Base-by-base conservation (phyloP, 2,888 invertebrate genomes). In the Strigamia crassipes region DNA sequence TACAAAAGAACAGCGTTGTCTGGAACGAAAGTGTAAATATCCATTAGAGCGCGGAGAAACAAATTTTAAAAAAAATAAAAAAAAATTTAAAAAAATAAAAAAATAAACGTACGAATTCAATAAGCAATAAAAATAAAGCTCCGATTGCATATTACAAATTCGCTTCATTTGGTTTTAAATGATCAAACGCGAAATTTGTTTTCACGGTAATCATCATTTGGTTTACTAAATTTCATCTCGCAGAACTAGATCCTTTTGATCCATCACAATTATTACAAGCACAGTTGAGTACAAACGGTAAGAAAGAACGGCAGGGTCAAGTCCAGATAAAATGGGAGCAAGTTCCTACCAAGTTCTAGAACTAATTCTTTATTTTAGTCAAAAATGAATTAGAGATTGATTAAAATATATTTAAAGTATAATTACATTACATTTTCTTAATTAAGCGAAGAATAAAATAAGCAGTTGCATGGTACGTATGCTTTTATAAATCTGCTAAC, bases 281-380 rank as follows among this genome's bases (percentile, higher is more conserved):
- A 27, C 27, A 66, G 66, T 66, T 66, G 31, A 66, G 31, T 66
- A 27, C 66, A 31, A 27, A 66, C 51, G n/a, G 66, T 27, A 66
- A 66, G 66, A 66, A 66, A 66, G 66, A 66, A 66, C 66, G 66
- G 66, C 66, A 66, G 66, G 66, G 66, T 66, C 66, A 66, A 66
- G 66, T 66, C 66, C 66, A 66, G 27, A 66, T 31, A 66, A 66
- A 66, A 66, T 66, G 66, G 66, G 66, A 66, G 31, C 27, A 66
- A 66, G 66, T 27, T 66, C 66, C 27, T 51, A 31, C 31, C 66
- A 66, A 23, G 66, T 66, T 66, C 66, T 66, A 66, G 66, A 66
- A 66, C 66, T 66, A 27, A 66, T 31, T 66, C 66, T 66, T 66
- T 13, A 12, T 15, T 10, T 27, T 66, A 23, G 15, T 27, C 0